A percentile compares a stretch with the other conserved stretches of the same genome.
These are phyloP conservation scores for Axis porcinus DNA, from an alignment of 2,113 vertebrate species.

Conservation along the genomic window DNA sequence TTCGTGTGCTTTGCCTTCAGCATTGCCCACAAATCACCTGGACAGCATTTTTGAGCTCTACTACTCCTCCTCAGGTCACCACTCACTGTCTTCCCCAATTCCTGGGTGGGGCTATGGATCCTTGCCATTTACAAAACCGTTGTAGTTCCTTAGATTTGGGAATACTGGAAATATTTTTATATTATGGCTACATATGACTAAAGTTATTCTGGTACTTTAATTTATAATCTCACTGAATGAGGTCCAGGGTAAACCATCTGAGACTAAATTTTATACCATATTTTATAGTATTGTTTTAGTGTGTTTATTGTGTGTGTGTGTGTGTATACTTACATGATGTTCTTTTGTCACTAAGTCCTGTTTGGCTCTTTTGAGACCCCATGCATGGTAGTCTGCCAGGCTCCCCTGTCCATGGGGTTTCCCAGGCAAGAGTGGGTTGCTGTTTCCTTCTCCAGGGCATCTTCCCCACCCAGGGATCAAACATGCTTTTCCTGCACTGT, in stretches of 20 bases:
- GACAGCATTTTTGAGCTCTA: neutral
- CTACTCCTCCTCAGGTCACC: neutral
- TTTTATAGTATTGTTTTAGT: neutral
- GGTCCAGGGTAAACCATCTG: neutral
- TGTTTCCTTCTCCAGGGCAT: neutral
- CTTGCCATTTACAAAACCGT: neutral
- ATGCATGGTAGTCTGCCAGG: neutral
- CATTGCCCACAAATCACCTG: neutral
- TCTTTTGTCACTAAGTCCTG: neutral
- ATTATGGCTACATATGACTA: neutral
- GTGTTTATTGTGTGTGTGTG: neutral
- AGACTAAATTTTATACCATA: slow-evolving; percentile 14
- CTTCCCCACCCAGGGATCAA: neutral
- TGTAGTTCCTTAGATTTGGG: neutral
- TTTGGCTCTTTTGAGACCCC: neutral
- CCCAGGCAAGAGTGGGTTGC: neutral
- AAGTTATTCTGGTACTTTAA: neutral
- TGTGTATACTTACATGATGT: neutral
- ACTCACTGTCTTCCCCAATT: neutral
- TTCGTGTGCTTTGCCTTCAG: neutral
- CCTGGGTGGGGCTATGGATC: neutral
- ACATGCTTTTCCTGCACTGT: neutral
- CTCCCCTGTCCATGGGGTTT: neutral
- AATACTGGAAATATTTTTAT: neutral
- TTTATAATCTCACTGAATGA: neutral